These are phyloP conservation scores for Caenorhabditis sp. DNA, from an alignment of 2,888 invertebrate genomes.

Conservation along the genomic window DNA sequence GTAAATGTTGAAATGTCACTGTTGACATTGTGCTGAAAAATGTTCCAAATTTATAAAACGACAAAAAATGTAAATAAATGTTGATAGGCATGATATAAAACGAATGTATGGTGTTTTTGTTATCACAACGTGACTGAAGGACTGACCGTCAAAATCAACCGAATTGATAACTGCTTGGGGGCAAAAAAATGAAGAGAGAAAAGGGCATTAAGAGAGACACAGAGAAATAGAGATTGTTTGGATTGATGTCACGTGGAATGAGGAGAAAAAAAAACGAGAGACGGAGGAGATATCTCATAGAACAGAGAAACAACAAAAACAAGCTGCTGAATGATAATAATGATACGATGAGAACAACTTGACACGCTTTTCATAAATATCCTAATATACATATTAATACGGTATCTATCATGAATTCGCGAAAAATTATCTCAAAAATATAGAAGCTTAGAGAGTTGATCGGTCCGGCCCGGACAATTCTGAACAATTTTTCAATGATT, in stretches of 20 bases:
- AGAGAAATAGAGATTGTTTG: constrained; percentile 1
- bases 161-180: not conserved
- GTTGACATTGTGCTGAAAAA: constrained; percentile 20
- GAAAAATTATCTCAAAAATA: too few relatives aligned
- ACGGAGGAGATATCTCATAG: constrained; percentile 3
- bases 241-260: constrained; percentile 2
- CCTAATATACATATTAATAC: too few relatives aligned
- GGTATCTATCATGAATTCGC: too few relatives aligned
- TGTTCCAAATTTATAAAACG: too few relatives aligned
- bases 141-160: not conserved
- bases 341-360: too few relatives aligned
- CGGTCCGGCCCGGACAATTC: too few relatives aligned
- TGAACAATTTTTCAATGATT: too few relatives aligned
- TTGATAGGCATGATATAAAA: not conserved
- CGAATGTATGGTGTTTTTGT: not conserved
- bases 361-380: too few relatives aligned
- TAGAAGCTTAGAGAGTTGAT: too few relatives aligned
- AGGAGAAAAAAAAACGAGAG: constrained; percentile 5
- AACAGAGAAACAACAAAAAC: too few relatives aligned
- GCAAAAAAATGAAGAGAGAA: constrained; percentile 4
- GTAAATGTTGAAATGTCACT: constrained; percentile 24
- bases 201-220: not conserved
- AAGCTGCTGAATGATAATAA: too few relatives aligned
- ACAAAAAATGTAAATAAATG: not conserved
- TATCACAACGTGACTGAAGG: constrained; percentile 1